Evolutionary conservation across 2,797 vertebrate genomes (phyloP).

Genomic region (Peromyscus attwateri): DNA sequence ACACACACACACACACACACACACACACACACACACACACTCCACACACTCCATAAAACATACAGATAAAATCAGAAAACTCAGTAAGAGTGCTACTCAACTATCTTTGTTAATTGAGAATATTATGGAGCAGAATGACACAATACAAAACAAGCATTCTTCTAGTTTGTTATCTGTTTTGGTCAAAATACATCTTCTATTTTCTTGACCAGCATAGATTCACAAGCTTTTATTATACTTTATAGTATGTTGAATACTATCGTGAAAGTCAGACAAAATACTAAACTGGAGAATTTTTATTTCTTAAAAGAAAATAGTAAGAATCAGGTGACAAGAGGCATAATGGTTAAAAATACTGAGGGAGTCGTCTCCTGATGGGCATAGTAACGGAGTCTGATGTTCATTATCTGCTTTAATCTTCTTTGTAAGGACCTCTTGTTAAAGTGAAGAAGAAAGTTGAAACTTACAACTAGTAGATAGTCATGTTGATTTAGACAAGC

Average conservation of each 20-base stretch:
- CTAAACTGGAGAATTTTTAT: background rate
- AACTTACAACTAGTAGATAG: background rate
- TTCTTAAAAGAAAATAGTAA: conserved; percentile 3
- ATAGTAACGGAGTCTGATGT: background rate
- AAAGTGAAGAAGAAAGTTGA: background rate
- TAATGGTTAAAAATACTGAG: background rate
- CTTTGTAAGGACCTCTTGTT: background rate
- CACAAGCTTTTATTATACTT: conserved; percentile 1
- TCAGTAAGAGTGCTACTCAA: background rate
- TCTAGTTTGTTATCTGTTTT: background rate
- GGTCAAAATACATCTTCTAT: background rate
- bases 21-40: background rate
- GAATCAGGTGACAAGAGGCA: background rate
- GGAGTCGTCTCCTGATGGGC: background rate
- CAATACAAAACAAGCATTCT: background rate
- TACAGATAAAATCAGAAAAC: too few relatives aligned
- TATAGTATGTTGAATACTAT: background rate
- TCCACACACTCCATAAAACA: background rate
- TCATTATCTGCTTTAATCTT: conserved; percentile 1
- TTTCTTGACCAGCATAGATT: conserved; percentile 3
- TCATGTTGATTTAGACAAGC: conserved; percentile 30
- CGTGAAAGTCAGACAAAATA: background rate
- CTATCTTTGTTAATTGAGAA: background rate
- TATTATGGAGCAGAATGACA: background rate
- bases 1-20: background rate